These are phyloP conservation scores for Oceanodroma tethys DNA, from an alignment of 2,113 vertebrate genomes.

Conservation along the genomic window DNA sequence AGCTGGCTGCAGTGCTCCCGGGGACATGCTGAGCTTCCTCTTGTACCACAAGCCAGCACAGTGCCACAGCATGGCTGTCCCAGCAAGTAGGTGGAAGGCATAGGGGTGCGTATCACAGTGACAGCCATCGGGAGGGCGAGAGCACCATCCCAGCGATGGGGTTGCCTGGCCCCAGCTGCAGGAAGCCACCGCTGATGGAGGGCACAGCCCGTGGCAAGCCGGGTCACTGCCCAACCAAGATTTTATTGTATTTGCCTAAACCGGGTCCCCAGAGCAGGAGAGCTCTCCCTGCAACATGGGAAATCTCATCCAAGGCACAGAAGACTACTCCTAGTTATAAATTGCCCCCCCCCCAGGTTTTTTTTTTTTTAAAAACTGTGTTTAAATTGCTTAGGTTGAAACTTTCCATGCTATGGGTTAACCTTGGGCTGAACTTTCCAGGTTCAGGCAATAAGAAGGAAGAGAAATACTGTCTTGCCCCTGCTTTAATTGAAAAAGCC, in stretches of 20 bases:
- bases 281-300: background rate
- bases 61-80: rapidly evolving
- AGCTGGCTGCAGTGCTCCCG: background rate
- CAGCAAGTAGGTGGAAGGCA: background rate
- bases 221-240: background rate
- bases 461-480: background rate
- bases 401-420: background rate
- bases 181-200: background rate
- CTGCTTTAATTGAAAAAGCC: background rate
- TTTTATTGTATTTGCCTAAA: background rate
- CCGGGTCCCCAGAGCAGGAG: background rate
- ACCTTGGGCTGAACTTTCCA: background rate
- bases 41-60: background rate
- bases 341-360: too few species aligned
- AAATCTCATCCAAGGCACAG: background rate
- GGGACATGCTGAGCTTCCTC: background rate
- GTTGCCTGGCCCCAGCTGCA: background rate
- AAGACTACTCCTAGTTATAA: background rate
- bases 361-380: background rate
- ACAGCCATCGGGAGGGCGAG: background rate
- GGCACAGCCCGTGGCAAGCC: background rate
- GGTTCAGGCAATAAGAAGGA: background rate
- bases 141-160: background rate
- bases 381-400: background rate
- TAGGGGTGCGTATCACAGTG: background rate